These are phyloP conservation scores for Lepidochitona cinerea DNA, from an alignment of 2,888 invertebrate species.

Conservation along the genomic window DNA sequence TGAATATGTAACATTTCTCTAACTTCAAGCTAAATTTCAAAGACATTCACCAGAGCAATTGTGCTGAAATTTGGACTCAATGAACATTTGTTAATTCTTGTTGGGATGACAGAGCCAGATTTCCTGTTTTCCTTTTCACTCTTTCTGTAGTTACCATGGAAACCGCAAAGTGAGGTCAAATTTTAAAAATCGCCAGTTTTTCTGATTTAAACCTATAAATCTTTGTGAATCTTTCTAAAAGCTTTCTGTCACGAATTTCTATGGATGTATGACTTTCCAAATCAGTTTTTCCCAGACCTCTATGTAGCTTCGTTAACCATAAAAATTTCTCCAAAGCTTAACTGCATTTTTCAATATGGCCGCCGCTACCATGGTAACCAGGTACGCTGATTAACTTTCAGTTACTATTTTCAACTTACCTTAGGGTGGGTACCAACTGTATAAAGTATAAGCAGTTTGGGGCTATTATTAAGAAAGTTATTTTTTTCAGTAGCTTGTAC, in stretches of 20 bases:
- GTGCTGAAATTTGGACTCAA: not conserved
- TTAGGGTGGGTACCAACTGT: not conserved
- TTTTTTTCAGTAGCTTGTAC: not conserved
- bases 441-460: not conserved
- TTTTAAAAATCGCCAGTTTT: not conserved
- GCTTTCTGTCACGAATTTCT: not conserved
- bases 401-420: not conserved
- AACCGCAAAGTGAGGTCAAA: not conserved
- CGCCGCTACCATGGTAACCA: not conserved
- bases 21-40: not conserved
- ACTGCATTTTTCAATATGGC: not conserved
- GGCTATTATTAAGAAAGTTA: not conserved
- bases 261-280: not conserved
- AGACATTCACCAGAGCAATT: not conserved
- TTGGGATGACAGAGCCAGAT: not conserved
- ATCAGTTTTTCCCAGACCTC: not conserved
- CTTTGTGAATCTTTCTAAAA: not conserved
- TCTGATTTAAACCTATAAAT: not conserved
- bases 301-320: not conserved
- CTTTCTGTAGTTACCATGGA: not conserved
- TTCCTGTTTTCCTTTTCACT: not conserved
- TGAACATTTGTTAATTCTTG: not conserved
- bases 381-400: not conserved
- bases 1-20: not conserved
- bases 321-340: not conserved